phyloP scores from a whole-genome alignment of 1,140 invertebrate species.

The Brachionus plicatilis region DNA sequence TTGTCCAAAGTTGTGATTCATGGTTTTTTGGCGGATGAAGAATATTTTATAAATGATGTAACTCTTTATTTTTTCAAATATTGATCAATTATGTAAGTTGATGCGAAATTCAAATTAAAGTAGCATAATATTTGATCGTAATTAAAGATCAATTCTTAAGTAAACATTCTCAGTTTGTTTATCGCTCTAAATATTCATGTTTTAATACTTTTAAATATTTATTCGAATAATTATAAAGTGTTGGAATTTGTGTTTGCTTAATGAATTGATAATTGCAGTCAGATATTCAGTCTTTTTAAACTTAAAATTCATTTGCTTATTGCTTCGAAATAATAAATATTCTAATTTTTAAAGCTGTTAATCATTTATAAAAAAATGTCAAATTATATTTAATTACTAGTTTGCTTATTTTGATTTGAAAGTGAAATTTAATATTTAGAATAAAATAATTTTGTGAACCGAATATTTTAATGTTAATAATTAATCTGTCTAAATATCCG shows the following conservation, averaged over 20 bases:
- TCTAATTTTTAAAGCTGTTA: neutral
- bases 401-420: neutral
- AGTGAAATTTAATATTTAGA: neutral
- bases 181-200: neutral
- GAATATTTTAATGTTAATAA: neutral
- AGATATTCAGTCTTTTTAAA: neutral
- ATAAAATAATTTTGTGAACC: neutral
- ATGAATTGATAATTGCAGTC: neutral
- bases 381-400: neutral
- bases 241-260: neutral
- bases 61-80: neutral
- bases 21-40: neutral
- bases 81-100: neutral
- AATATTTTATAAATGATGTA: neutral
- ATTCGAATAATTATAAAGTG: neutral
- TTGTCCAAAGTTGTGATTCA: neutral
- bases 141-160: neutral
- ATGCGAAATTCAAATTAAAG: neutral
- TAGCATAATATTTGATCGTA: neutral
- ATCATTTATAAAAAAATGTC: neutral
- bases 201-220: neutral
- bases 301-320: neutral
- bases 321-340: neutral
- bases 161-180: neutral
- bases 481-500: neutral